Conservation (phyloP, 2,888 invertebrate genomes). For the Gymnoscelis rufifasciata region DNA sequence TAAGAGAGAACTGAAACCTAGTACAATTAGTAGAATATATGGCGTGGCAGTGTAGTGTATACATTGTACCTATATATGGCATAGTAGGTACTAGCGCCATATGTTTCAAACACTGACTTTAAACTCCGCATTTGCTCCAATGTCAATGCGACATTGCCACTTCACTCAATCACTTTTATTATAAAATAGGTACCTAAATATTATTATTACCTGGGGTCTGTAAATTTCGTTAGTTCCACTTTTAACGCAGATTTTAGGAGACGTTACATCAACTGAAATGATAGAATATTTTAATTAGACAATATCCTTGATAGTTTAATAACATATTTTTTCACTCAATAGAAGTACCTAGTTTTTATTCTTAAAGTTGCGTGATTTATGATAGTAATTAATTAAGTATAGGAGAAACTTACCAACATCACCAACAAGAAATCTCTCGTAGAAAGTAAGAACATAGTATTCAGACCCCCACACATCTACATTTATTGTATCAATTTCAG, state of each 20-base stretch:
- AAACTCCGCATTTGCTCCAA: too few relatives aligned
- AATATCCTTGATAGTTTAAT: too few relatives aligned
- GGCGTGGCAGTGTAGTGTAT: too few relatives aligned
- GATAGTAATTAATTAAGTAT: not conserved
- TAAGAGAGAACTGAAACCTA: too few relatives aligned
- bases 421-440: conserved; percentile 82
- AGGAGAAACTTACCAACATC: conserved; percentile 79
- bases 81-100: conserved; percentile 2
- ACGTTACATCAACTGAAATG: conserved; percentile 82
- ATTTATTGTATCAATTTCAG: conserved; percentile 84
- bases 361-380: too few relatives aligned
- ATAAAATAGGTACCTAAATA: not conserved
- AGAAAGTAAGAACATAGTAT: conserved; percentile 80
- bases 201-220: conserved; percentile 79
- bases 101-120: too few relatives aligned
- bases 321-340: too few relatives aligned
- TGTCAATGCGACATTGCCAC: too few relatives aligned
- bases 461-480: conserved; percentile 86
- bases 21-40: too few relatives aligned
- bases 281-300: conserved; percentile 7
- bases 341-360: too few relatives aligned
- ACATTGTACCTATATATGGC: too few relatives aligned
- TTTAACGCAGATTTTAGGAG: conserved; percentile 81
- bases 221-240: conserved; percentile 79
- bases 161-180: too few relatives aligned